Evolutionary conservation across 2,888 invertebrate species (phyloP), one percentile per base, ranked within the genome.

Genomic region (Linyphia triangularis): DNA sequence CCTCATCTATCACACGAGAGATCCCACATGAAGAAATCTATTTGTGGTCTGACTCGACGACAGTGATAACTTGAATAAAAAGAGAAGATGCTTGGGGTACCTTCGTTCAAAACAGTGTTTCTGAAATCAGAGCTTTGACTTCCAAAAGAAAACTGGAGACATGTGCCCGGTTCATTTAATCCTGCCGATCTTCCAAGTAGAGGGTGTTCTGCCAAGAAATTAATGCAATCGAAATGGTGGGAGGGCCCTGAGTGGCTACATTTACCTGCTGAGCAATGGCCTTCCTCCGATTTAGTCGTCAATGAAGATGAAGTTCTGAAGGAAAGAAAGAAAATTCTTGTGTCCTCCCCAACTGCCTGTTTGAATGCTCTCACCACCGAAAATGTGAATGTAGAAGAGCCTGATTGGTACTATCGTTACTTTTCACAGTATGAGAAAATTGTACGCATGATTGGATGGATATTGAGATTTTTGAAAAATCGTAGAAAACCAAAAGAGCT

Each of bases 181-280:
- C 51, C 67, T 19, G 28, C 51, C 10, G 51, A 81, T 22, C 57
- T 69, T 19, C 79, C 43, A n/a, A 26, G 26, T 24, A 40, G 43
- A 67, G 79, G 43, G 10, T 79, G 65, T 67, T 26, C 40, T 13
- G 40, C 40, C 9, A 22, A 61, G 33, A 33, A 78, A 78, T n/a
- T 65, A 19, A 3, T 57, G 22, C n/a, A 28, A 4, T 40, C 65
- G 9, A 37, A 57, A 43, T 65, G 40, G 65, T 78, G 79, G 79
- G n/a, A 40, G 57, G 67, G 79, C 13, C 69, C 79, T 43, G 28
- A 67, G 37, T 79, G 79, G 67, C 26, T 79, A 22, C 26, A 70
- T 28, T 51, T 33, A 9, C 63, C 30, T 33, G 70, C 9, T 30
- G 61, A 69, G 26, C 24, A 30, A 57, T 67, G 26, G 19, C 40